A percentile compares a stretch with the other conserved stretches of the same genome.
These are phyloP conservation scores for Kryptolebias marmoratus DNA, from an alignment of 2,113 vertebrate species.

Conservation along the genomic window DNA sequence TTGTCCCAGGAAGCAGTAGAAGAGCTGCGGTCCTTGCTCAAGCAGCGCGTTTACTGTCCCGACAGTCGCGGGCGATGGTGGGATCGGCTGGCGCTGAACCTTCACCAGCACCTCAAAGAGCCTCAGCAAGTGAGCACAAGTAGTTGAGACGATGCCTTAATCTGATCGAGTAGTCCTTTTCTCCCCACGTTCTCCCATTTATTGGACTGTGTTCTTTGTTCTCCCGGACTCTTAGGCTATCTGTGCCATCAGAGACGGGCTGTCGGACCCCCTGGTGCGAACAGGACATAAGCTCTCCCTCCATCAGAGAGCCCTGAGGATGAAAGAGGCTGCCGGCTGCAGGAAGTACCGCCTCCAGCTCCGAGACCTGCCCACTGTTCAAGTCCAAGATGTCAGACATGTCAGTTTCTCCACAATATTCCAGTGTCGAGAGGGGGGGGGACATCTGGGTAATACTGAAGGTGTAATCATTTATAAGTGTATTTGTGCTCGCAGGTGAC, in stretches of 20 bases:
- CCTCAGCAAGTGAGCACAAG: constrained; percentile 79
- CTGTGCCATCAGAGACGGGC: constrained; percentile 82
- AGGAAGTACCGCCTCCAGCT: constrained; percentile 80
- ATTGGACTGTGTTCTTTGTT: neutral
- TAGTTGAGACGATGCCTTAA: too few species aligned
- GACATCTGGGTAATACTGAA: neutral
- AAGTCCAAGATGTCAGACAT: constrained; percentile 86
- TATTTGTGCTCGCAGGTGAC: constrained; percentile 83
- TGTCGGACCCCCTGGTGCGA: constrained; percentile 87
- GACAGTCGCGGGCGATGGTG: constrained; percentile 96
- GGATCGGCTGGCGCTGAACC: constrained; percentile 93
- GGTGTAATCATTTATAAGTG: neutral
- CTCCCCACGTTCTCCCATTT: neutral
- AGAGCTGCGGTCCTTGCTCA: constrained; percentile 85
- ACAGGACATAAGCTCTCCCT: constrained; percentile 90
- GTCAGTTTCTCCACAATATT: constrained; percentile 72
- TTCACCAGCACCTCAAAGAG: constrained; percentile 93
- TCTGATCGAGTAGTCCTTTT: neutral
- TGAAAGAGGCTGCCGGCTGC: constrained; percentile 86
- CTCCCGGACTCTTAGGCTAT: constrained; percentile 79
- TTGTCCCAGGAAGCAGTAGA: constrained; percentile 85
- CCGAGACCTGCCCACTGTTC: constrained; percentile 79
- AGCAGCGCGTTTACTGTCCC: constrained; percentile 87
- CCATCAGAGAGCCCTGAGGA: constrained; percentile 87
- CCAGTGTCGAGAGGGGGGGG: neutral